Base-by-base conservation (phyloP, 2,888 invertebrate genomes). In the Latheticus oryzae region DNA sequence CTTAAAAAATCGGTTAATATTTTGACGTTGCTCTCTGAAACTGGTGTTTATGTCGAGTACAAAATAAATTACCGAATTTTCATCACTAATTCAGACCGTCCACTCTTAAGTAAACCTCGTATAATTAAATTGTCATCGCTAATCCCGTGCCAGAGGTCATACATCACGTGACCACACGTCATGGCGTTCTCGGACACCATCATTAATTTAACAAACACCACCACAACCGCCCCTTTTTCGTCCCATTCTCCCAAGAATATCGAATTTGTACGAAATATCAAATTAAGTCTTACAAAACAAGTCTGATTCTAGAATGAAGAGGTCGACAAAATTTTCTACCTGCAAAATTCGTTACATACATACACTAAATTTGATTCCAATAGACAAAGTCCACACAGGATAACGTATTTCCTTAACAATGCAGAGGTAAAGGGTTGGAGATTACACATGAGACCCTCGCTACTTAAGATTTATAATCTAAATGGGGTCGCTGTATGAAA, bases 61-160 rank as follows among this genome's bases (percentile, higher is more conserved):
- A 54, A 65, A 66, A 68, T 66, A 68, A 67, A 67, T 64, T 60
- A 63, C 64, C 48, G 53, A 64, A 66, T 65, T 64, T 64, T 63
- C 62, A 63, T 62, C 58, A 59, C 61, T 60, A 62, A 66, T 62
- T 64, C 63, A 54, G 59, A 45, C 54, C 61, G 62, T 63, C 65
- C 64, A 64, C 67, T 66, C 67, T 68, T 66, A 68, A 70, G 67
- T 64, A 67, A 68, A 69, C 68, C 69, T 68, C 64, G 66, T 68
- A 70, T 75, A 75, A 76, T 76, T 76, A 75, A 76, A 76, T 74
- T 75, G 76, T 76, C 76, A 75, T 76, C 74, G 73, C 74, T 75
- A 76, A 76, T 75, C 75, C 75, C 62, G 66, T 63, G 68, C 66
- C 68, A 68, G 68, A 69, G 73, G 74, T 73, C 74, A 74, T 76